Evolutionary conservation across 2,113 vertebrate species (phyloP), one percentile per base, ranked within the genome.

Genomic region (Heliornis fulica): DNA sequence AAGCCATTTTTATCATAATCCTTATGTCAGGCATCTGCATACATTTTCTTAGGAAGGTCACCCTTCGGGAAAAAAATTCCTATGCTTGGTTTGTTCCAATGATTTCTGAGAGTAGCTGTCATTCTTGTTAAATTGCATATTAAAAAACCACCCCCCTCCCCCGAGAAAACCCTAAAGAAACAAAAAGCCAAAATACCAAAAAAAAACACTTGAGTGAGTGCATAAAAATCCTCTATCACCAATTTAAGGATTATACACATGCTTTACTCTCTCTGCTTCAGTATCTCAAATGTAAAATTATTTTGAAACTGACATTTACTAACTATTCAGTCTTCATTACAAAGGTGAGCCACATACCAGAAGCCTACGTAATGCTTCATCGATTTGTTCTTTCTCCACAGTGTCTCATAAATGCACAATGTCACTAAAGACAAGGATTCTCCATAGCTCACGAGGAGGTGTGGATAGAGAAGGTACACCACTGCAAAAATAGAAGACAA

Each of bases 381-480:
- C 1, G 7, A 36, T 9, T 17, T 36, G 28, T 66, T 51, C 57
- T 79, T 56, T 20, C 43, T 38, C 41, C 29, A 25, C 15, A 31
- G 7, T 9, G 6, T 34, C 28, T 84, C 36, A 38, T 26, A 83
- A 95, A 79, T 28, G 28, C 54, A 53, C 4, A 5, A 10, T 87
- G 51, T 41, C 29, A 50, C 50, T 48, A 2, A 80, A 83, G 50
- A 34, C 40, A 64, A 5, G 19, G 25, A 46, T 28, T 90, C 20
- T 45, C 8, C 11, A 18, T 17, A 65, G 25, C 56, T 66, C 15
- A 14, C 7, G 10, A 66, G 28, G 91, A 53, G 6, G 18, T 0
- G 2, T 0, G 8, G 32, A 53, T 0, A 69, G 31, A 75, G 26
- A 51, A 3, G 3, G 9, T 32, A 36, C 9, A 17, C 9, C 12